These are phyloP conservation scores for Callithrix jacchus DNA, from an alignment of 2,113 vertebrate genomes.

Conservation along the genomic window DNA sequence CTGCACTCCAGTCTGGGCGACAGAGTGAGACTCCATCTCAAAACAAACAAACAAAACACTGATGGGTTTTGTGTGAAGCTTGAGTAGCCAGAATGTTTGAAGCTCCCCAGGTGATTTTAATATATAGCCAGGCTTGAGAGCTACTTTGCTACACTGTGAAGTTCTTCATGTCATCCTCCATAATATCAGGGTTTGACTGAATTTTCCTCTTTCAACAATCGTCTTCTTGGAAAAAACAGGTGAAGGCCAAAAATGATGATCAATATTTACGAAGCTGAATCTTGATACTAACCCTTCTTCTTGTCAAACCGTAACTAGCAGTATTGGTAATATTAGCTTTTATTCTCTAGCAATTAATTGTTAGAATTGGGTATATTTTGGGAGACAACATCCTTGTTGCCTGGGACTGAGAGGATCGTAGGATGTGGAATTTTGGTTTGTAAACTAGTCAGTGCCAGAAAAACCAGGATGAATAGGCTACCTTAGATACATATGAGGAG, in stretches of 20 bases:
- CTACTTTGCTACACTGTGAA: background rate
- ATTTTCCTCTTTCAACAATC: background rate
- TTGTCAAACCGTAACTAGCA: background rate
- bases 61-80: background rate
- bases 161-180: background rate
- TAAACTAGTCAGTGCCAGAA: background rate
- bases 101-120: background rate
- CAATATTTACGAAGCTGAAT: background rate
- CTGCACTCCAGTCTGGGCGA: no score
- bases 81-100: background rate
- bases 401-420: background rate
- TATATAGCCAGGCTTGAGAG: background rate
- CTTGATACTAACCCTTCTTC: background rate
- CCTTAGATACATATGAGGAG: background rate
- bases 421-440: background rate
- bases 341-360: background rate
- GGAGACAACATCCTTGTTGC: background rate
- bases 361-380: background rate
- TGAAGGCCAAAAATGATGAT: background rate
- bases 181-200: background rate
- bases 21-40: no score
- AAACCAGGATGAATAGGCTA: background rate
- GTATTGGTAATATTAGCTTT: background rate
- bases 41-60: background rate
- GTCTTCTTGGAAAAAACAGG: background rate